Conservation (phyloP, 2,888 invertebrate genomes). For the Chalcosyrphus nemorum region DNA sequence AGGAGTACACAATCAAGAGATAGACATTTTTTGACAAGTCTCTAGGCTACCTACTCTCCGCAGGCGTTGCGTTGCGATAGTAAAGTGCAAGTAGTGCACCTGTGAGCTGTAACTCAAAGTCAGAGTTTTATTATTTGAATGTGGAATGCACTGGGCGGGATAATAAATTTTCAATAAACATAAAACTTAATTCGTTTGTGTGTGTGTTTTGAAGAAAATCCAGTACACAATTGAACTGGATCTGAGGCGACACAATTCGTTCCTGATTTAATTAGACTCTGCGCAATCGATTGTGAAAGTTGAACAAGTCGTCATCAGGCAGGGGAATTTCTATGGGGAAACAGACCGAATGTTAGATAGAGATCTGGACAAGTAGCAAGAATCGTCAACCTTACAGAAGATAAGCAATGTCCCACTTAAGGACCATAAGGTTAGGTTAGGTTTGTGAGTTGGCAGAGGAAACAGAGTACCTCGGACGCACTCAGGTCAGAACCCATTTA, state of each 20-base stretch:
- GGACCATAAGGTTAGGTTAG: too few species aligned
- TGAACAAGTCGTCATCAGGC: background rate
- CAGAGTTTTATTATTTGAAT: background rate
- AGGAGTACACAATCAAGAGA: constrained; percentile 29
- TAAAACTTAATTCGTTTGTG: background rate
- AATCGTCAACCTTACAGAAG: too few species aligned
- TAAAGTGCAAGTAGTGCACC: constrained; percentile 31
- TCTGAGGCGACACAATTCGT: constrained; percentile 4
- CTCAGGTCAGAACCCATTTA: too few species aligned
- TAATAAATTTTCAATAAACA: constrained; percentile 33
- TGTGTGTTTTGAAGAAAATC: constrained; percentile 1
- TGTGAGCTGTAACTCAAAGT: constrained; percentile 23
- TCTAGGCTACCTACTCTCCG: too few species aligned
- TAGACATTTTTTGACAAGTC: background rate
- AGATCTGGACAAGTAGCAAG: too few species aligned
- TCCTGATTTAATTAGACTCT: too few species aligned
- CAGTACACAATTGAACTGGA: constrained; percentile 26
- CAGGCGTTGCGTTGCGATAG: background rate
- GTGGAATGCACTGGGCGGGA: constrained; percentile 36
- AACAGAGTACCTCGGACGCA: too few species aligned
- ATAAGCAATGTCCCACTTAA: too few species aligned
- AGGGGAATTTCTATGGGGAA: too few species aligned
- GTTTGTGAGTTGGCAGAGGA: too few species aligned
- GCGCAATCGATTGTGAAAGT: background rate
- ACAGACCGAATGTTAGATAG: too few species aligned